Base-by-base conservation (phyloP, 1,140 invertebrate genomes). In the Microplitis demolitor region DNA sequence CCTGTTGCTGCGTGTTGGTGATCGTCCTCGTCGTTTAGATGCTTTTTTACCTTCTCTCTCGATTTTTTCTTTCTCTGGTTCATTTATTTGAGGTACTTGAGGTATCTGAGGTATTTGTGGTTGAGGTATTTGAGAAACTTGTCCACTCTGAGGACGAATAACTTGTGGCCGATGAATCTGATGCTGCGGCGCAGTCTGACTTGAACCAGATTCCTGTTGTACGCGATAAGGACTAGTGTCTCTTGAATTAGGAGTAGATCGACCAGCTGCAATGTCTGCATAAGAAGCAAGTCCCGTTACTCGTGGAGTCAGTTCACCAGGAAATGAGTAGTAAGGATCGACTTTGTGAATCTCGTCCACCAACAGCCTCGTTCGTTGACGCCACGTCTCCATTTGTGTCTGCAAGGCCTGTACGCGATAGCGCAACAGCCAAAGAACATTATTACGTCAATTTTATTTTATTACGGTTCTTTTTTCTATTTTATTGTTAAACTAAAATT, bases 371-470 rank as follows among this genome's bases (percentile, higher is more conserved):
- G 91, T 91, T 84, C 90, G 90, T 85, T 89, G 89, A 85, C 87
- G 89, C 87, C 87, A 88, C 86, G 88, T 88, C 85, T 91, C 90
- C 85, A 91, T 88, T 85, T 88, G 87, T 85, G 85, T 83, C 85
- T 88, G 90, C 84, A 91, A 88, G 86, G 92, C 92, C 93, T 94
- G 91, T 91, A 90, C 89, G 88, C 89, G 88, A 89, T 35, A 64
- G 69, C 76, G 77, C 66, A 77, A 80, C 78, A 80, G 78, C 81
- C 77, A 84, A 83, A 78, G 79, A 82, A 82, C 73, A 82, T 76
- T 77, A 79, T 75, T 76, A 78, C 74, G 77, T 82, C 78, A 83
- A 80, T 81, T 79, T 79, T 62, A 73, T 78, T 70, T 79, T 16
- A 78, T 74, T 77, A 31, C 39, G 61, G 24, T 73, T 3, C 24